A percentile compares a stretch with the other conserved stretches of the same genome.
Evolutionary conservation across 2,888 invertebrate genomes (phyloP).

Genomic region (Trichogramma evanescens): DNA sequence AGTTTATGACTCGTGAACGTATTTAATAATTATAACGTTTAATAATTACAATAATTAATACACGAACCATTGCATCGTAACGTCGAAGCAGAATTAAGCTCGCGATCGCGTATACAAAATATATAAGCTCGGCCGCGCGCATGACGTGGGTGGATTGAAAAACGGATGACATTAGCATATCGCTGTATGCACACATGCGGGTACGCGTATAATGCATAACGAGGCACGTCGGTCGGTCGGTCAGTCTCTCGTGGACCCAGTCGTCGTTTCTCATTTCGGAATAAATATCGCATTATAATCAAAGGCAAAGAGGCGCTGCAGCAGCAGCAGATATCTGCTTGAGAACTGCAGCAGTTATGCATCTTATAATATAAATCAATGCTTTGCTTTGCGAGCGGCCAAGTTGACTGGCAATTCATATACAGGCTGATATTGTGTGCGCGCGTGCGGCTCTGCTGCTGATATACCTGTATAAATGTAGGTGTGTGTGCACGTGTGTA

Average conservation of each 20-base stretch:
- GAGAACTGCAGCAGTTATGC: no score
- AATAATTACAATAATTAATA: background rate
- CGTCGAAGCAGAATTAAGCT: background rate
- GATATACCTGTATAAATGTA: no score
- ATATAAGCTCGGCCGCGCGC: background rate
- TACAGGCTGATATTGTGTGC: no score
- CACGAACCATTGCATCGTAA: background rate
- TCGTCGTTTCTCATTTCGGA: slow-evolving; percentile 36
- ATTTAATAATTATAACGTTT: background rate
- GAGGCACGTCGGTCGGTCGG: slow-evolving; percentile 5
- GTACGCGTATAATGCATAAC: background rate
- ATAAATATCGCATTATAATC: slow-evolving; percentile 49
- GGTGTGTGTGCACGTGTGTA: slow-evolving; percentile 30
- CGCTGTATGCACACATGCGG: slow-evolving; percentile 27
- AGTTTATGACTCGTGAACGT: background rate
- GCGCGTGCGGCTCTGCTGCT: no score
- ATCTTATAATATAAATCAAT: slow-evolving; percentile 41
- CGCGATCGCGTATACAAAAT: background rate
- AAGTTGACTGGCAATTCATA: no score
- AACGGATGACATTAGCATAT: background rate
- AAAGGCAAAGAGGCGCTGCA: slow-evolving; percentile 44
- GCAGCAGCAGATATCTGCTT: no score
- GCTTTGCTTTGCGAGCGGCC: slow-evolving; percentile 9
- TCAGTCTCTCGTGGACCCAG: background rate
- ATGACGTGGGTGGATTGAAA: background rate